Conservation (phyloP, 2,113 vertebrate species). For the Pseudonaja textilis region DNA sequence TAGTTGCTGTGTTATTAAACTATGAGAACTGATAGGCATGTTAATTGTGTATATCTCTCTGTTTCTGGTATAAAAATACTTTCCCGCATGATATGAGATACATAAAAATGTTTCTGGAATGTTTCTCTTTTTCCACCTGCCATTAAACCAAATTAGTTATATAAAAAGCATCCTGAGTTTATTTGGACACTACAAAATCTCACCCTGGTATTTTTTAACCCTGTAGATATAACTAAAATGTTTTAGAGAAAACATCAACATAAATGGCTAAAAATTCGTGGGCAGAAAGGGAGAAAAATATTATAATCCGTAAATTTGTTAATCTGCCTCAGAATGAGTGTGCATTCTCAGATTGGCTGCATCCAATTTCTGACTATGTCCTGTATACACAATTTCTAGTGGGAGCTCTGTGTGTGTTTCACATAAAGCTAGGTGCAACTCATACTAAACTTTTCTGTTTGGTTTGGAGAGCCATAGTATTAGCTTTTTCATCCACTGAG, state of each 20-base stretch:
- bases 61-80: conserved; percentile 1
- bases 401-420: not conserved
- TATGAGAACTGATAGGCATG: not conserved
- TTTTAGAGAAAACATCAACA: not conserved
- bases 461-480: not conserved
- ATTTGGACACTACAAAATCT: not conserved
- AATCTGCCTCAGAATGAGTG: too few relatives aligned
- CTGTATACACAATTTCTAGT: not conserved
- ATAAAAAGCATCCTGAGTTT: not conserved
- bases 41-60: not conserved
- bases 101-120: not conserved
- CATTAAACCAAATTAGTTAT: not conserved
- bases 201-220: accelerated
- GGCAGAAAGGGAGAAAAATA: not conserved
- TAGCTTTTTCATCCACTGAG: not conserved
- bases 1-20: not conserved
- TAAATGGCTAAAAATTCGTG: not conserved
- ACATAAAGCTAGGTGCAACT: not conserved
- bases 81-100: conserved; percentile 8
- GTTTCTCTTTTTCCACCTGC: not conserved
- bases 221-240: not conserved
- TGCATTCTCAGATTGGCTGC: not conserved
- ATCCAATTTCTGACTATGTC: not conserved
- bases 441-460: not conserved
- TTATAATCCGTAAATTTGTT: not conserved